Base-by-base conservation (phyloP, 2,888 invertebrate genomes). In the Dichetophora obliterata region DNA sequence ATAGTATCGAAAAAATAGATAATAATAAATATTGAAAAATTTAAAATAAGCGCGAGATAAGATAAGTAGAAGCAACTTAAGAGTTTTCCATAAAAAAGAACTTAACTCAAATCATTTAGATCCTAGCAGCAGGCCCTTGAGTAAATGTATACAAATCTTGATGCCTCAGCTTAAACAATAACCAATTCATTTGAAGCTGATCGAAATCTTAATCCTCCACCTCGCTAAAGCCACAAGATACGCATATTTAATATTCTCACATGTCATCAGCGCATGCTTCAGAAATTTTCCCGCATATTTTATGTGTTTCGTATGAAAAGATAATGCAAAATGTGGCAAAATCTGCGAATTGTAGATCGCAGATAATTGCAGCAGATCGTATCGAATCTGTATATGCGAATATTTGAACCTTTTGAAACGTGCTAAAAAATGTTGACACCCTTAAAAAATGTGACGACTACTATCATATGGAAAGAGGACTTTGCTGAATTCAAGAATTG, bases 141-240 rank as follows among this genome's bases (percentile, higher is more conserved):
- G n/a, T 31, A 27, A 27, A 3, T 31, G 6, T 14, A 43, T 43
- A n/a, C n/a, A 43, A 43, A 43, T 14, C 43, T 43, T 43, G 43
- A 43, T 43, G 43, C 43, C 11, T 43, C 43, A 43, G 14, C 11
- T 3, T 2, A 43, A 31, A 43, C 43, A 43, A 43, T 43, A 43
- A 43, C 14, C 43, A 11, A 14, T 43, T 43, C 43, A 43, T 43
- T 43, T 43, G 43, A n/a, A 54, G 19, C 27, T 31, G 85, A 85
- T 84, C 82, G 79, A 77, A 24, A 81, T 79, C 71, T 77, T 66
- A 22, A 78, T 66, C 77, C 80, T 77, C 75, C 80, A 81, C 19
- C 31, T n/a, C 22, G n/a, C 34, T 57, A 24, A 16, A 61, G 24
- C 22, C 31, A 16, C 8, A n/a, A 61, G 16, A n/a, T 19, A 37